Evolutionary conservation across 1,140 invertebrate genomes (phyloP).

Genomic region (Euschistus heros): DNA sequence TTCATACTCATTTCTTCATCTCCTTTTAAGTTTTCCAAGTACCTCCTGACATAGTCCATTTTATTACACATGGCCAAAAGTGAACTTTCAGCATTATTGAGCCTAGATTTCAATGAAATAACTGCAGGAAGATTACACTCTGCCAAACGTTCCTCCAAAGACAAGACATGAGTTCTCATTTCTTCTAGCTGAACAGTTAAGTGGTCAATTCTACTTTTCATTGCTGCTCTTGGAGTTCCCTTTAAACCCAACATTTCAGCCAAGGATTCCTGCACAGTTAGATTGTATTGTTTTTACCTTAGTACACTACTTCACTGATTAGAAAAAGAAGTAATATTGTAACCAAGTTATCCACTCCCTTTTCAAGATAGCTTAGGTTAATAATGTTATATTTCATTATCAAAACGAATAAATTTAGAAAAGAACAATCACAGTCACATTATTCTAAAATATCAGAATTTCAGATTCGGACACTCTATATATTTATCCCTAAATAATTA

Average conservation of each 20-base stretch:
- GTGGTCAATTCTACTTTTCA: slow-evolving; percentile 21
- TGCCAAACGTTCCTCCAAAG: neutral
- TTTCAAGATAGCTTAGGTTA: neutral
- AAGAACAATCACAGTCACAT: no score
- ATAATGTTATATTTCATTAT: no score
- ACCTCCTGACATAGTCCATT: slow-evolving; percentile 25
- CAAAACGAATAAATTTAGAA: no score
- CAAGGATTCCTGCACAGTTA: slow-evolving; percentile 21
- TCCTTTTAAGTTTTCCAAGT: slow-evolving; percentile 19
- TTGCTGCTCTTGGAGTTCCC: slow-evolving; percentile 19
- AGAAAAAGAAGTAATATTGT: no score
- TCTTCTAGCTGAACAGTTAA: slow-evolving; percentile 21
- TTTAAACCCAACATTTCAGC: slow-evolving; percentile 25
- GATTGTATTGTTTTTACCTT: neutral
- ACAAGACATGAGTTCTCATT: neutral
- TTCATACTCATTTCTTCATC: slow-evolving; percentile 24
- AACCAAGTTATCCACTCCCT: neutral
- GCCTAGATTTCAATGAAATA: neutral
- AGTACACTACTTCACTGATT: no score
- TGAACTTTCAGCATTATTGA: slow-evolving; percentile 1
- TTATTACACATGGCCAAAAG: slow-evolving; percentile 23
- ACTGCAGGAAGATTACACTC: slow-evolving; percentile 9
- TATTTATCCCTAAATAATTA: no score
- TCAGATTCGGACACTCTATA: no score
- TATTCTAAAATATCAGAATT: no score